phyloP scores from a whole-genome alignment of 2,888 invertebrate genomes.

The Apotomis turbidana region DNA sequence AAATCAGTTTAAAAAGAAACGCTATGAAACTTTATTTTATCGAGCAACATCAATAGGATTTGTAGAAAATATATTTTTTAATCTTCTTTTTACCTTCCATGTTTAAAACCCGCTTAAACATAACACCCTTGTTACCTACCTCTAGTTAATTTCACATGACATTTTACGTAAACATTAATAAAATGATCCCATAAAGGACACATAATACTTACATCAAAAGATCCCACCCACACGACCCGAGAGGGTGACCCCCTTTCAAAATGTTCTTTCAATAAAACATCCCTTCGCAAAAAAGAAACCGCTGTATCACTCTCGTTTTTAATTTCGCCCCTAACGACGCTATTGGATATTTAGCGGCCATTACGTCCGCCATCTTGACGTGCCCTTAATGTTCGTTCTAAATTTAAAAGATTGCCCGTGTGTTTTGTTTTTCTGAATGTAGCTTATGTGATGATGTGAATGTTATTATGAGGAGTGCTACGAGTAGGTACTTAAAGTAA shows the following conservation, averaged over 20 bases:
- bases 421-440: constrained; percentile 18
- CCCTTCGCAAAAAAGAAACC: constrained; percentile 79
- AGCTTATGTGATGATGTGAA: too few relatives aligned
- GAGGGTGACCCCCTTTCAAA: constrained; percentile 72
- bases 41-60: too few relatives aligned
- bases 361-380: constrained; percentile 39
- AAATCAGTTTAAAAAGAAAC: too few relatives aligned
- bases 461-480: too few relatives aligned
- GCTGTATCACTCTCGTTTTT: constrained; percentile 81
- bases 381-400: constrained; percentile 33
- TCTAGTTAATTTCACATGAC: constrained; percentile 29
- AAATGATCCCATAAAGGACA: constrained; percentile 56
- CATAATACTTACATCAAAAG: constrained; percentile 52
- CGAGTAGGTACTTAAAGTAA: too few relatives aligned
- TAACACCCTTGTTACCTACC: constrained; percentile 23
- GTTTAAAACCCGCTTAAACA: constrained; percentile 5
- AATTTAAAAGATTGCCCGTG: constrained; percentile 33
- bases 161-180: constrained; percentile 36
- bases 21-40: too few relatives aligned
- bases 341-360: constrained; percentile 72
- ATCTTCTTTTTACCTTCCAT: not conserved
- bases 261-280: constrained; percentile 76
- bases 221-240: constrained; percentile 73
- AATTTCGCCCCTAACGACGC: constrained; percentile 81
- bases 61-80: not conserved